Evolutionary conservation across 2,797 vertebrate species (phyloP).

Genomic region (Acrossocheilus wenchowensis): DNA sequence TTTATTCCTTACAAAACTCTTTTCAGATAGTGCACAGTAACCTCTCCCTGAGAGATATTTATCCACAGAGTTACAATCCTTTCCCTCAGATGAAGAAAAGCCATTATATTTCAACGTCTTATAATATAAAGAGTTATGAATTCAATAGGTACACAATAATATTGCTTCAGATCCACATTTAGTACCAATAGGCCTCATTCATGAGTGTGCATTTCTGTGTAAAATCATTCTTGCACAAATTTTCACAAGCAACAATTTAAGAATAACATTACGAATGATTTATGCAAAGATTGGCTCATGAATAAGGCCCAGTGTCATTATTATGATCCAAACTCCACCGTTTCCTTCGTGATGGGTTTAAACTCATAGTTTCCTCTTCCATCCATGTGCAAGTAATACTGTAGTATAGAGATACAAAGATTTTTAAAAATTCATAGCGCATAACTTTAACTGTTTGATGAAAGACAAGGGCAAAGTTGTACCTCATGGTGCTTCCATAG

Average conservation of each 20-base stretch:
- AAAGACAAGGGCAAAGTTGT: slow-evolving; percentile 53
- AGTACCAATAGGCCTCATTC: background rate
- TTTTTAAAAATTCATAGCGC: background rate
- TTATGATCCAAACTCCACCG: slow-evolving; percentile 94
- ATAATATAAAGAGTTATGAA: slow-evolving; percentile 6
- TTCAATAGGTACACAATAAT: background rate
- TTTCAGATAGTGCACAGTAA: slow-evolving; percentile 25
- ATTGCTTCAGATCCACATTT: slow-evolving; percentile 12
- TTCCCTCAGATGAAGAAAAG: slow-evolving; percentile 36
- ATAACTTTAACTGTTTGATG: background rate
- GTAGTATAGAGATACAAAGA: background rate
- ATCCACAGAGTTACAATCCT: slow-evolving; percentile 22
- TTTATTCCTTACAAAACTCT: slow-evolving; percentile 6
- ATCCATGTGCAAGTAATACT: slow-evolving; percentile 98
- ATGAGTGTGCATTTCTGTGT: background rate
- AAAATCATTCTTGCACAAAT: background rate
- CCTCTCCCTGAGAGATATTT: slow-evolving; percentile 46
- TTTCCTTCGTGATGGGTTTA: slow-evolving; percentile 95
- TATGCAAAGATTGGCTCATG: background rate
- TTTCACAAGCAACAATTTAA: background rate
- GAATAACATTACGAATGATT: background rate
- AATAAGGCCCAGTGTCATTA: background rate
- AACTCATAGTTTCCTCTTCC: slow-evolving; percentile 96
- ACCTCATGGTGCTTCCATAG: slow-evolving; percentile 98
- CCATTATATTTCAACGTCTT: background rate